Evolutionary conservation across 2,888 invertebrate species (phyloP).

Genomic region (Nephrocerus scutellatus): DNA sequence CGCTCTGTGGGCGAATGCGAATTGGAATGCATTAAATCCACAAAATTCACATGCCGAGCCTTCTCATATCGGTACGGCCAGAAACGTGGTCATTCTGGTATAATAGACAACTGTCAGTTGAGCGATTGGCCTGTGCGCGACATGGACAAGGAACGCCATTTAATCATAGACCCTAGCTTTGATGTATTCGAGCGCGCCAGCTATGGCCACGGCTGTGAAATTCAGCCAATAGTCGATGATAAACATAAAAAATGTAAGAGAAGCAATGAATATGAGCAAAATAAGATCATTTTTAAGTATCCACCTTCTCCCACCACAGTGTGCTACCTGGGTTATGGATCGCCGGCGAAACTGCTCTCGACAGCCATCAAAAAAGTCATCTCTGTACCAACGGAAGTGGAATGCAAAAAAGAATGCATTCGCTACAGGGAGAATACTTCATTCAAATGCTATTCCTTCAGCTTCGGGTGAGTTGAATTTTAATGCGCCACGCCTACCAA

Average conservation of each 20-base stretch:
- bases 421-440: constrained; percentile 49
- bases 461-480: constrained; percentile 54
- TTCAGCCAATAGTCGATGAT: constrained; percentile 52
- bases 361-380: constrained; percentile 60
- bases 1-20: constrained; percentile 73
- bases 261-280: not conserved
- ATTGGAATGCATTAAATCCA: constrained; percentile 66
- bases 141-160: constrained; percentile 54
- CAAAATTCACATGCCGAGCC: constrained; percentile 69
- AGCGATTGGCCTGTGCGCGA: constrained; percentile 67
- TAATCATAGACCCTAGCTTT: constrained; percentile 58
- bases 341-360: constrained; percentile 63
- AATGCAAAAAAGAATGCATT: constrained; percentile 66
- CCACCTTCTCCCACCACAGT: constrained; percentile 49
- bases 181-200: constrained; percentile 76
- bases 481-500: not conserved
- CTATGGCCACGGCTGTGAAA: constrained; percentile 75
- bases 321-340: constrained; percentile 71
- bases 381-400: constrained; percentile 57
- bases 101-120: constrained; percentile 67
- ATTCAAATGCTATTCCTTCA: constrained; percentile 70
- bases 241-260: constrained; percentile 47
- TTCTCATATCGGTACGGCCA: constrained; percentile 71
- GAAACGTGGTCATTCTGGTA: constrained; percentile 55
- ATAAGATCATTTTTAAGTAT: not conserved